phyloP scores from a whole-genome alignment of 1,140 invertebrate species.

The Leptinotarsa defecta region DNA sequence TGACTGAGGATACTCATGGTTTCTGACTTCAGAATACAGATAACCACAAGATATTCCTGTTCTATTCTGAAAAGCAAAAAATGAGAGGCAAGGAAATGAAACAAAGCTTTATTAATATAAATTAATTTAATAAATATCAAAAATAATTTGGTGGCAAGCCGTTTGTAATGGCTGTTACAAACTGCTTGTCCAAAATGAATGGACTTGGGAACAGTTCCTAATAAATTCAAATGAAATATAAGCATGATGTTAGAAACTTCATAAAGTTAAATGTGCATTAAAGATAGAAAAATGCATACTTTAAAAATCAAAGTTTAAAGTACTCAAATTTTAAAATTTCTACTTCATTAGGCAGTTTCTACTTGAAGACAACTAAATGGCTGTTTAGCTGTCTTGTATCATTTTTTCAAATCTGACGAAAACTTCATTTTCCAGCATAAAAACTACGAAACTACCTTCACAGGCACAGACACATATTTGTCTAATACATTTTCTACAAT shows the following conservation, averaged over 20 bases:
- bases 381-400: conserved; percentile 23
- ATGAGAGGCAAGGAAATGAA: too few relatives aligned
- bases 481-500: too few relatives aligned
- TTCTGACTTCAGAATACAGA: too few relatives aligned
- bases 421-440: too few relatives aligned
- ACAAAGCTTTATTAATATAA: not conserved
- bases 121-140: not conserved
- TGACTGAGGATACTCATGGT: too few relatives aligned
- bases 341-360: not conserved
- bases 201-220: not conserved
- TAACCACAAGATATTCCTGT: too few relatives aligned
- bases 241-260: too few relatives aligned
- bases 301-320: not conserved
- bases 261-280: too few relatives aligned
- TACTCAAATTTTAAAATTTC: too few relatives aligned
- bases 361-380: conserved; percentile 34
- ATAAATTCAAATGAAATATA: not conserved
- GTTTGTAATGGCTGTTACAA: conserved; percentile 40
- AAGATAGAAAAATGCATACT: not conserved
- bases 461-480: too few relatives aligned
- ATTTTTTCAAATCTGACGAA: not conserved
- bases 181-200: conserved; percentile 25
- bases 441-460: too few relatives aligned
- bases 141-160: conserved; percentile 17
- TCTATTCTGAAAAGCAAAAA: too few relatives aligned